Base-by-base conservation (phyloP, 2,113 vertebrate genomes). In the Opisthocomus hoazin region DNA sequence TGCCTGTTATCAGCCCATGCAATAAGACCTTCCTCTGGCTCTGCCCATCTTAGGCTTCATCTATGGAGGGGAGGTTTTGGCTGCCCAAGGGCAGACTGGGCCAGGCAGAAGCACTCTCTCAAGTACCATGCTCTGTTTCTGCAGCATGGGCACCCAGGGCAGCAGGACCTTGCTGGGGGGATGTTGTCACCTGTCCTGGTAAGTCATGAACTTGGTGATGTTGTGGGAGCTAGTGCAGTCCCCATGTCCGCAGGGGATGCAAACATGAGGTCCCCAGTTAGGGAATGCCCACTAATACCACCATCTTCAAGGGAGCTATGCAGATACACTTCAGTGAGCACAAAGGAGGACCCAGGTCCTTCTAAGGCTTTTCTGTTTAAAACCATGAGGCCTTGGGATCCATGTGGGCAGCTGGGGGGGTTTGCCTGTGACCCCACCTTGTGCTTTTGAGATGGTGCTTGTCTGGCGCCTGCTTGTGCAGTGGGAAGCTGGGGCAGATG, bases 51-150 rank as follows among this genome's bases (percentile, higher is more conserved):
- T 6, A 19, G 56, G 12, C 2, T 14, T 8, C 26, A 48, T 36
- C 81, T 36, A 54, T 36, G 20, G 13, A 80, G 34, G 39, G 39
- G 29, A 56, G 23, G n/a, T 12, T 11, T 60, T 17, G 53, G 53
- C 24, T 50, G 48, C 16, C 5, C 2, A 4, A 32, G 16, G 37
- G 45, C 39, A 58, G 48, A n/a, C 13, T 1, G 3, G 39, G 37
- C 34, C 10, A 57, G n/a, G 22, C 17, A n/a, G 27, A 4, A 30
- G 22, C 24, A 5, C 11, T 4, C 0, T 9, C n/a, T 11, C 4
- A 46, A 43, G 53, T 34, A 0, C 12, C 2, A 0, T 0, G 0
- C 12, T 17, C 8, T 1, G 1, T 13, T 8, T 51, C 71, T 51
- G 53, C 1, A 3, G 6, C 6, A 15, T 2, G 6, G 46, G 3